These are phyloP conservation scores for Epistrophella euchroma DNA, from an alignment of 2,888 invertebrate species.

Conservation along the genomic window DNA sequence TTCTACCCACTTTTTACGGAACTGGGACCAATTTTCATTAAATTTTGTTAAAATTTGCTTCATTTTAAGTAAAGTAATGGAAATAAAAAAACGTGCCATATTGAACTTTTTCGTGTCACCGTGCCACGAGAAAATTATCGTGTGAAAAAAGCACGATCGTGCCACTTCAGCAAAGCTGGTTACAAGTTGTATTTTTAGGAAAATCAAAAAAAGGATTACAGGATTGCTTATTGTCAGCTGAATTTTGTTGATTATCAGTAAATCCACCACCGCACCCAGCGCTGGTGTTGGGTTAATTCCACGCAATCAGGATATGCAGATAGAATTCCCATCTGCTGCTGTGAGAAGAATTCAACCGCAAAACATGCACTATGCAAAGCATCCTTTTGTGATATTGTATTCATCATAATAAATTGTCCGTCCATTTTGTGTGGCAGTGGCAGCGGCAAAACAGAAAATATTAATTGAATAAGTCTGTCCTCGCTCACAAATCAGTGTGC, in stretches of 20 bases:
- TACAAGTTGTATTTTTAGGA: no score
- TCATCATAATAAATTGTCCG: conserved; percentile 40
- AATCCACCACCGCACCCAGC: background rate
- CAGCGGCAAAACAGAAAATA: conserved; percentile 12
- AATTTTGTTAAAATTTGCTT: no score
- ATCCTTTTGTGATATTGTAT: conserved; percentile 29
- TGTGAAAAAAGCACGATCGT: no score
- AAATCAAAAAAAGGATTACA: no score
- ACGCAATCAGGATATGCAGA: conserved; percentile 29
- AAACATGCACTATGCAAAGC: conserved; percentile 16
- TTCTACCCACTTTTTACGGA: no score
- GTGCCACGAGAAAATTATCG: no score
- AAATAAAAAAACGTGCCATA: no score
- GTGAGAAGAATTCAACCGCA: conserved; percentile 15
- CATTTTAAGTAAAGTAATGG: no score
- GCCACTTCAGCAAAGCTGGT: no score
- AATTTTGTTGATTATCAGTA: background rate
- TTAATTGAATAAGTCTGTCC: conserved; percentile 37
- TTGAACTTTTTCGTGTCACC: no score
- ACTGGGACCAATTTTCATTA: no score
- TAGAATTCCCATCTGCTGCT: conserved; percentile 19
- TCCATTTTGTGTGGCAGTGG: background rate
- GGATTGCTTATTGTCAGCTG: background rate
- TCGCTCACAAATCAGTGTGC: conserved; percentile 50
- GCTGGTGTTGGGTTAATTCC: background rate